Percentiles rank a stretch among this genome's conserved stretches.
phyloP scores from a whole-genome alignment of 2,888 invertebrate species.

The Agonopterix alstromeriana region DNA sequence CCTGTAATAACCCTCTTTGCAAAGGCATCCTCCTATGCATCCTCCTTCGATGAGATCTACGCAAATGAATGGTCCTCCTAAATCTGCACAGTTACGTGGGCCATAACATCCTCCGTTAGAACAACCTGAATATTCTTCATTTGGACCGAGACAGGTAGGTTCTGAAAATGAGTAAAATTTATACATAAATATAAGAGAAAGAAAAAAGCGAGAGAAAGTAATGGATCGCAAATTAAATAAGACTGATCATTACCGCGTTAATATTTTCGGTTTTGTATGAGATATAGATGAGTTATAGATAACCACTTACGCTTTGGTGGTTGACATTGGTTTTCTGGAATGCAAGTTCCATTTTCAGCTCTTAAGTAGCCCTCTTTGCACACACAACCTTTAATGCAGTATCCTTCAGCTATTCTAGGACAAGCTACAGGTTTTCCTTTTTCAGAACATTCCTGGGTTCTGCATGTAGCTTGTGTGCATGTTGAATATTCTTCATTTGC shows the following conservation, averaged over 20 bases:
- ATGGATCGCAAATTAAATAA: no score
- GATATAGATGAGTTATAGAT: no score
- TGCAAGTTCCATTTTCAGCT: conserved; percentile 8
- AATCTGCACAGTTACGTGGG: conserved; percentile 7
- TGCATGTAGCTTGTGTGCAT: conserved; percentile 5
- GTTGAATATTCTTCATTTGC: conserved; percentile 3
- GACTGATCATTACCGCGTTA: no score
- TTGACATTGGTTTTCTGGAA: conserved; percentile 5
- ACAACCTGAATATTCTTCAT: conserved; percentile 18
- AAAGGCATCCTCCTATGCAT: conserved; percentile 12
- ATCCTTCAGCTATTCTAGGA: neutral
- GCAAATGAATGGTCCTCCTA: conserved; percentile 9
- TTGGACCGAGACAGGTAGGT: neutral
- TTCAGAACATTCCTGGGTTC: conserved; percentile 6
- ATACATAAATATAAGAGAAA: no score
- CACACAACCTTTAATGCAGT: conserved; percentile 8
- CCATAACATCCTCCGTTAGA: conserved; percentile 19
- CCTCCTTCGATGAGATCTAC: conserved; percentile 8
- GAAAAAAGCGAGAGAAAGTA: no score
- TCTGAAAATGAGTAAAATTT: no score
- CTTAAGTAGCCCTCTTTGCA: conserved; percentile 9
- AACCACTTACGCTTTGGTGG: no score
- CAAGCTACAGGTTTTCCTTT: neutral
- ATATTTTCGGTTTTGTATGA: no score
- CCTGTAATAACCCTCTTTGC: conserved; percentile 9